Evolutionary conservation across 2,113 vertebrate genomes (phyloP), one percentile per base, ranked within the genome.

Genomic region (Apodemus sylvaticus): DNA sequence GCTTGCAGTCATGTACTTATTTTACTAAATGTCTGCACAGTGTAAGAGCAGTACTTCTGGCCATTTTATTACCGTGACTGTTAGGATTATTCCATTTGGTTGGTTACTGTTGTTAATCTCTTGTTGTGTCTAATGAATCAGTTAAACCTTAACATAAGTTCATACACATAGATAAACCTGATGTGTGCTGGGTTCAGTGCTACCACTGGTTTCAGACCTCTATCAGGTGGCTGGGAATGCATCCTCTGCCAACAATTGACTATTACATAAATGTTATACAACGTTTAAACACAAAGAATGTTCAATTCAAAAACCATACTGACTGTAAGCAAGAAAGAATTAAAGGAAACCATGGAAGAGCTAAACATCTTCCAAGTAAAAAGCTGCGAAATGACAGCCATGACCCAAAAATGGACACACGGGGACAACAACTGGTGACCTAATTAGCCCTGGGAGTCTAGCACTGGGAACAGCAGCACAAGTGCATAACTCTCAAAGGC

Each of bases 401-500:
- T n/a, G 14, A 82, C 16, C 17, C 53, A 86, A 70, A 89, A 78
- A 64, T 39, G 39, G 9, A 58, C 60, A 82, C 26, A 90, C 62
- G 79, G 78, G 17, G 31, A 45, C 55, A 92, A 17, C 13, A 92
- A 13, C 13, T 36, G 11, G 64, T 85, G 62, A 90, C 58, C 70
- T 60, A 39, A 93, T 74, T 22, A 36, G 36, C 55, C 11, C 29
- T 45, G n/a, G 73, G 82, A 90, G 39, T 53, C 24, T 64, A 86
- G 13, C 19, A 31, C 26, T 81, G 24, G 34, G 81, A 87, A 42
- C 51, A 95, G 89, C 93, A 73, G 73, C 68, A 11, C 68, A 91
- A 88, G 48, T 53, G 19, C 48, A 95, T 74, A 89, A 71, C 13
- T 93, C 77, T 93, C 58, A 86, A 93, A 71, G 68, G 76, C 36